phyloP scores from a whole-genome alignment of 2,113 vertebrate species.

The Guaruba guarouba region DNA sequence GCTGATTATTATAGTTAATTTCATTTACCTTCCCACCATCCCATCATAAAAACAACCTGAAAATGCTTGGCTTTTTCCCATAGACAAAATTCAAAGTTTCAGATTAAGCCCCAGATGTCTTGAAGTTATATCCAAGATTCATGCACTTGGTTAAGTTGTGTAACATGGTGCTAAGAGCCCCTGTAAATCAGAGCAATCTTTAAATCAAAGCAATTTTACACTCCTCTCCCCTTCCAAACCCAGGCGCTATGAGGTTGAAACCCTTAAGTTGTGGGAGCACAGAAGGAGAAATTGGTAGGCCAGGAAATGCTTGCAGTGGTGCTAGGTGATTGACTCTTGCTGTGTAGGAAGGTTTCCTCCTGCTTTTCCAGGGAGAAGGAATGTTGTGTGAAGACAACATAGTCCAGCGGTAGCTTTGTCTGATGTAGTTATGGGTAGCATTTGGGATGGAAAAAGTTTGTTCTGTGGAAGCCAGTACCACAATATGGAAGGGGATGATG shows the following conservation, averaged over 20 bases:
- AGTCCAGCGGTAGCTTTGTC: background rate
- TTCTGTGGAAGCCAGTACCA: background rate
- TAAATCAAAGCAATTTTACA: background rate
- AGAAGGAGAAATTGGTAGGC: background rate
- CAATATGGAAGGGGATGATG: background rate
- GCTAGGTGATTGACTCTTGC: background rate
- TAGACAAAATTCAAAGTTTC: background rate
- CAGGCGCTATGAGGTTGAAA: background rate
- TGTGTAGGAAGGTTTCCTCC: background rate
- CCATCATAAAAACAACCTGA: background rate
- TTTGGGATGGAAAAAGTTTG: background rate
- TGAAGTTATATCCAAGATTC: background rate
- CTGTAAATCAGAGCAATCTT: background rate
- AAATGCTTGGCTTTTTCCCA: background rate
- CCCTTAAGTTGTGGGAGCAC: background rate
- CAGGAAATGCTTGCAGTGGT: background rate
- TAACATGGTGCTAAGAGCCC: background rate
- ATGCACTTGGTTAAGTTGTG: background rate
- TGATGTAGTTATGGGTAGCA: background rate
- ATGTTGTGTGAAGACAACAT: background rate
- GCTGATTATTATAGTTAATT: background rate
- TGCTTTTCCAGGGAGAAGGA: slow-evolving; percentile 3
- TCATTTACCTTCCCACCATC: background rate
- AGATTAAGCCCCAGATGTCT: background rate
- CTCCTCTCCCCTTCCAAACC: background rate